Conservation (phyloP, 2,888 invertebrate species). For the Ophion costatus region DNA sequence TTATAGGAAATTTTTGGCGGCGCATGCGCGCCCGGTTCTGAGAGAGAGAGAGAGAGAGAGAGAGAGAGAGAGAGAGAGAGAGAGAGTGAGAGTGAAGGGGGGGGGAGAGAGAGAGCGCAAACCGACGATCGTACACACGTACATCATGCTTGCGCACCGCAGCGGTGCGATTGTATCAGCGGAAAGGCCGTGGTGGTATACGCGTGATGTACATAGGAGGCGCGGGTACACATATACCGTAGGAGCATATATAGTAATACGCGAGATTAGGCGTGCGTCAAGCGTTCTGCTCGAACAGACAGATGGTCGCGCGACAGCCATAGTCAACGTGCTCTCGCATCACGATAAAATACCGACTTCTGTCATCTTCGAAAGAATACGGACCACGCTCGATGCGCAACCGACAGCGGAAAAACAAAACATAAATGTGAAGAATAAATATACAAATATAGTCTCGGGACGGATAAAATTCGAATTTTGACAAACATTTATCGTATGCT, state of each 20-base stretch:
- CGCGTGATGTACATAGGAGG: not conserved
- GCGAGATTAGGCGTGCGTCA: conserved; percentile 8
- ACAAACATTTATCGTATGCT: not conserved
- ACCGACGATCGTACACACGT: not conserved
- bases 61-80: not conserved
- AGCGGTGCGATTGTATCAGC: conserved; percentile 8
- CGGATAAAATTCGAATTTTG: not conserved
- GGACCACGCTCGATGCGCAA: not conserved
- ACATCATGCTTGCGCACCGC: not conserved
- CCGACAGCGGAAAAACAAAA: not conserved
- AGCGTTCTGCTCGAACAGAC: conserved; percentile 53
- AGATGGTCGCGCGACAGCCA: conserved; percentile 60
- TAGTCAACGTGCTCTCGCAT: conserved; percentile 41
- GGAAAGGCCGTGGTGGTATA: not conserved
- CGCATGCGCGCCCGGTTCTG: conserved; percentile 40
- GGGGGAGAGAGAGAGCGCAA: not conserved
- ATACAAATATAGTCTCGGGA: not conserved
- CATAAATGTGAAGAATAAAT: not conserved
- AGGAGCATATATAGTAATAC: not conserved
- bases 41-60: conserved; percentile 20
- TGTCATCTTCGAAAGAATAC: conserved; percentile 1
- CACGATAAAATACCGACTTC: conserved; percentile 23
- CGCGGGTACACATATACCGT: not conserved
- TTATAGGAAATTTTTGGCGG: conserved; percentile 42
- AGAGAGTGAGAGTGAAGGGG: not conserved